Base-by-base conservation (phyloP, 2,113 vertebrate species). In the Vanacampus margaritifer region DNA sequence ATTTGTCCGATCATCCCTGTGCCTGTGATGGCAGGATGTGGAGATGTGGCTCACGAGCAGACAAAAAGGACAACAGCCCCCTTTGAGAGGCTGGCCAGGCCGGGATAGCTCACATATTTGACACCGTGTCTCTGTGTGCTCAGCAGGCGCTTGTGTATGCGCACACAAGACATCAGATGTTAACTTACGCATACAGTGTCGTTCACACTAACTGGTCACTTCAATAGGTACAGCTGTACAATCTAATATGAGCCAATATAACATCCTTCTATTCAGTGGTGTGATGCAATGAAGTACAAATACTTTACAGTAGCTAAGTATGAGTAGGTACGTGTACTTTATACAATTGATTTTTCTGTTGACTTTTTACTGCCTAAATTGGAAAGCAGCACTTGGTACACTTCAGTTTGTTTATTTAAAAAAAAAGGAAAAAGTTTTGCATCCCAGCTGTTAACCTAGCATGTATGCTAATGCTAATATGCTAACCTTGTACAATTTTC, bases 101-200 rank as follows among this genome's bases (percentile, higher is more conserved):
- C 28, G 46, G 66, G 76, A 89, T 85, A 83, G 76, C 78, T 21
- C 19, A 61, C 74, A 85, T 89, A 81, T 82, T 88, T 88, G 85
- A 87, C 85, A 87, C 64, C 69, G n/a, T 48, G 66, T 72, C 67
- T 76, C 74, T 87, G 82, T 87, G 65, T 87, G 83, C 76, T 80
- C 71, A 78, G 71, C 69, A 48, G 60, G 75, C 72, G 69, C 39
- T 71, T 79, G 71, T 75, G 68, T 76, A 63, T 71, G 78, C 69
- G 84, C 73, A 75, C 51, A 67, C 72, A 71, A 74, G 54, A 48
- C 35, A 45, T 63, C 69, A 68, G 66, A 48, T 64, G 70, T 36
- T 73, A 69, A 69, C 73, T 28, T 24, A 8, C 17, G 10, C 64
- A 65, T 57, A 60, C 45, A 6, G 23, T 43, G n/a, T 19, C 60